Conservation (phyloP, 1,140 invertebrate species). For the Radopholus similis region DNA sequence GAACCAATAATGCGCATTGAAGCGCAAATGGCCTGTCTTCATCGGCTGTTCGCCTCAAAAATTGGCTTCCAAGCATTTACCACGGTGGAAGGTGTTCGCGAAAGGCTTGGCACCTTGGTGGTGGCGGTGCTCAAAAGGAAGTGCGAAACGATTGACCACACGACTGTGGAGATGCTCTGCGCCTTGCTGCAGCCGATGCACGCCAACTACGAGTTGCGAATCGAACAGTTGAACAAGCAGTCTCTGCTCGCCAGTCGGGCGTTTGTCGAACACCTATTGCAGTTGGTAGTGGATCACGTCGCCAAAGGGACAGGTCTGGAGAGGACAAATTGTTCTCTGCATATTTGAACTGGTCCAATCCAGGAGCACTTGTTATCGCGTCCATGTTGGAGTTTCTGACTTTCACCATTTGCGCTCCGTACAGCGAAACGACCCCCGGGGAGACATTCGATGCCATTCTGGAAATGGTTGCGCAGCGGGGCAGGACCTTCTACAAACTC, state of each 20-base stretch:
- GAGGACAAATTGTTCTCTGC: background rate
- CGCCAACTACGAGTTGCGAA: slow-evolving; percentile 82
- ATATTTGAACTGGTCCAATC: slow-evolving; percentile 59
- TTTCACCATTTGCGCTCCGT: slow-evolving; percentile 95
- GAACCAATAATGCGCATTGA: slow-evolving; percentile 70
- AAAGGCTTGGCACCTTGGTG: slow-evolving; percentile 84
- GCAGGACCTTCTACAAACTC: slow-evolving; percentile 82
- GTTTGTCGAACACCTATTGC: slow-evolving; percentile 85
- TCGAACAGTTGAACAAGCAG: slow-evolving; percentile 96
- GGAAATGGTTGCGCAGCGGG: slow-evolving; percentile 85
- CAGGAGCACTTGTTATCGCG: slow-evolving; percentile 69
- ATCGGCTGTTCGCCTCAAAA: slow-evolving; percentile 89
- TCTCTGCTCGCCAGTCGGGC: slow-evolving; percentile 83
- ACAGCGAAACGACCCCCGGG: slow-evolving; percentile 96
- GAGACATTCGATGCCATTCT: slow-evolving; percentile 91
- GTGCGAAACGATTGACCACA: slow-evolving; percentile 84
- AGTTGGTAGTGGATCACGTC: slow-evolving; percentile 91
- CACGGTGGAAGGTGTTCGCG: slow-evolving; percentile 80
- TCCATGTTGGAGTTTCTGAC: slow-evolving; percentile 97
- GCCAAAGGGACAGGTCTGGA: slow-evolving; percentile 57
- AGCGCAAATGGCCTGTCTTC: slow-evolving; percentile 86
- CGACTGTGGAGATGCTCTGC: slow-evolving; percentile 92
- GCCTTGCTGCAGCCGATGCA: slow-evolving; percentile 99
- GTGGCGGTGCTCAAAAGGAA: slow-evolving; percentile 83
- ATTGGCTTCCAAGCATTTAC: slow-evolving; percentile 95